Evolutionary conservation across 2,797 vertebrate species (phyloP).

Genomic region (Rhyacichthys aspro): DNA sequence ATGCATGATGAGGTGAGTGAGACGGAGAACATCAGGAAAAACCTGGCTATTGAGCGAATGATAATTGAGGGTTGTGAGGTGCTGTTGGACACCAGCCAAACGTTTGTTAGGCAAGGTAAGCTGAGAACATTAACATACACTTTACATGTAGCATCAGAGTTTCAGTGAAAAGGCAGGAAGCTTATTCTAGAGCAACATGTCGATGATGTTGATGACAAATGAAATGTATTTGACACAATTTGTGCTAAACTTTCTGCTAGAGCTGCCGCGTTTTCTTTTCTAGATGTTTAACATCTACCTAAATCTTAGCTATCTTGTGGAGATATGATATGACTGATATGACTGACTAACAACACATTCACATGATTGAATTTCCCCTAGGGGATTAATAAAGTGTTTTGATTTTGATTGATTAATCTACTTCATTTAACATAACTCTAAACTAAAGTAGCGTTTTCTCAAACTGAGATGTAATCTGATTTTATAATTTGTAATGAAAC

Average conservation of each 20-base stretch:
- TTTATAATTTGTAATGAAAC: too few species aligned
- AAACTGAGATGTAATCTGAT: too few species aligned
- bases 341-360: not conserved
- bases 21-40: constrained; percentile 98
- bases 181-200: not conserved
- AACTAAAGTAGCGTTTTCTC: too few species aligned
- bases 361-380: too few species aligned
- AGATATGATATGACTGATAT: constrained; percentile 11
- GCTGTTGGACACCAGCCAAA: constrained; percentile 98
- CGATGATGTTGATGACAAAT: not conserved
- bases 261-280: constrained; percentile 8
- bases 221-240: constrained; percentile 7
- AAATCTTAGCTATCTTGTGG: constrained; percentile 12
- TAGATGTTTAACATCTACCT: constrained; percentile 18
- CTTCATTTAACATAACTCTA: not conserved
- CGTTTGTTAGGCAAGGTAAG: constrained; percentile 95
- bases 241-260: constrained; percentile 3
- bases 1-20: constrained; percentile 99
- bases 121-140: not conserved
- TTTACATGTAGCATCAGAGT: not conserved
- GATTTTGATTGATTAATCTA: too few species aligned
- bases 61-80: constrained; percentile 97
- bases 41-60: constrained; percentile 97
- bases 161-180: too few species aligned
- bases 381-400: too few species aligned